phyloP scores from a whole-genome alignment of 2,113 vertebrate genomes.

The Trachemys scripta region DNA sequence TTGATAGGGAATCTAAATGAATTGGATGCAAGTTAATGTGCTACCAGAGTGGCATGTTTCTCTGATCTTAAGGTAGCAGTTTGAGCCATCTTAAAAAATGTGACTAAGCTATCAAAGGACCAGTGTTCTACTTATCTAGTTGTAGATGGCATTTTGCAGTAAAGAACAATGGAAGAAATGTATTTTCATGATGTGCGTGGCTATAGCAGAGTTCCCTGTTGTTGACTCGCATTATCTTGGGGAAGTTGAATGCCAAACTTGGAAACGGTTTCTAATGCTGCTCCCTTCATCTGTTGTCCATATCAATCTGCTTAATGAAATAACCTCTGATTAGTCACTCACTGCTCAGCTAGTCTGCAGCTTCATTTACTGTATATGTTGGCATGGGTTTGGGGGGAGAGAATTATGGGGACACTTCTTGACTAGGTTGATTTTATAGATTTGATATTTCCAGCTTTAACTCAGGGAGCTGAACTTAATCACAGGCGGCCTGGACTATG shows the following conservation, averaged over 20 bases:
- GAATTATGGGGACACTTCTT: fast-evolving
- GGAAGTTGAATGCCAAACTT: background rate
- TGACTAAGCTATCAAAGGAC: background rate
- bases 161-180: background rate
- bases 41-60: background rate
- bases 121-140: background rate
- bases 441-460: background rate
- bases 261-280: background rate
- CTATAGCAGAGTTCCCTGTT: background rate
- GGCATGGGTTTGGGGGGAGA: background rate
- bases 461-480: background rate
- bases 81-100: background rate
- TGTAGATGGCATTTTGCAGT: background rate
- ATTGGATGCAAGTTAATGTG: background rate
- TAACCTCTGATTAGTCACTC: background rate
- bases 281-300: background rate
- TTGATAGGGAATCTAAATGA: background rate
- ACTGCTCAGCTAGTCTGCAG: background rate
- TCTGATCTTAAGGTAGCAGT: background rate
- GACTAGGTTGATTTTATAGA: background rate
- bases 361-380: background rate
- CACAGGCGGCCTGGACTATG: fast-evolving
- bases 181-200: background rate
- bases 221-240: background rate
- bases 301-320: background rate